Evolutionary conservation across 2,113 vertebrate species (phyloP), one percentile per base, ranked within the genome.

Genomic region (Bothrops jararaca): DNA sequence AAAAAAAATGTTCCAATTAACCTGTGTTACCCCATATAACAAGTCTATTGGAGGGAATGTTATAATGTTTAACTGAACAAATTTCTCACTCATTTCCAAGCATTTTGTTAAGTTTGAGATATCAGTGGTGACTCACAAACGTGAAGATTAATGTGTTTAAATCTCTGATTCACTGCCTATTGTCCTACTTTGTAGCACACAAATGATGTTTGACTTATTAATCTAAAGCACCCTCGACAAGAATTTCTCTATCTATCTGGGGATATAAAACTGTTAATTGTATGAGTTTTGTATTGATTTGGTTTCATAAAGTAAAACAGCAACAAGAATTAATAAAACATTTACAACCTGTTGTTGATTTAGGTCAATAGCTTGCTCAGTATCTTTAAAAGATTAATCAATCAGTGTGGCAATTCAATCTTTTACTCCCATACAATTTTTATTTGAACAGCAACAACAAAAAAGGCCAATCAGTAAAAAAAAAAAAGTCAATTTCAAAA

Each of bases 291-390:
- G 89, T 96, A 97, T 96, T 94, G 94, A 97, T 97, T 97, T 94
- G 89, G 93, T 96, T 97, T 96, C 93, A 96, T 97, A 97, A 98
- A 97, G 95, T 96, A 96, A 97, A 97, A 95, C 45, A 96, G 94
- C 92, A 97, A 97, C 89, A 96, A 93, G 94, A 98, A 97, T 97
- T 98, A 97, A 97, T 97, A 97, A 97, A 97, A 97, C 94, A 96
- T 97, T 97, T 97, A 96, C 96, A 97, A 88, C 94, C 80, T 94
- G 91, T 56, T 94, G 93, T 97, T 98, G 96, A 97, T 97, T 96
- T 96, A 97, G 95, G 94, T 91, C 88, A 97, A 92, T 5, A 13
- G 94, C 96, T 98, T 96, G 85, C 90, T 97, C 95, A 95, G 92
- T 95, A 93, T 95, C 95, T 96, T 97, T 95, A 95, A 97, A 97